phyloP scores from a whole-genome alignment of 2,888 invertebrate species.

The Mythimna ferrago region DNA sequence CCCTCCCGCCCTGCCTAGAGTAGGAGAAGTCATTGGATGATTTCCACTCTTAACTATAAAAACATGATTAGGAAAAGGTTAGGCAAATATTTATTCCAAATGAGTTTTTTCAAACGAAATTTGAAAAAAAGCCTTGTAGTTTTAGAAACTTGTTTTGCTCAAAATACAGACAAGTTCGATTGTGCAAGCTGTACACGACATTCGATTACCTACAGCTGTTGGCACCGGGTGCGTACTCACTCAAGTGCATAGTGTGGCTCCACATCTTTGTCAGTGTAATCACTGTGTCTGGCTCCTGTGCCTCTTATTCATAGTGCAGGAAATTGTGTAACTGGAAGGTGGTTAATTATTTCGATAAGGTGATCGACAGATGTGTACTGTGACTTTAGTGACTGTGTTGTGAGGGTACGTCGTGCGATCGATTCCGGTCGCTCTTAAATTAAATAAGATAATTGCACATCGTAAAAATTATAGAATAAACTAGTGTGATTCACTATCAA shows the following conservation, averaged over 20 bases:
- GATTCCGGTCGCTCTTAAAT: no score
- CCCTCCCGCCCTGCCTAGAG: no score
- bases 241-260: slow-evolving; percentile 56
- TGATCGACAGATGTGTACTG: background rate
- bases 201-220: slow-evolving; percentile 67
- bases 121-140: no score
- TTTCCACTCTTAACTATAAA: no score
- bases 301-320: background rate
- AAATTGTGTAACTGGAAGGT: background rate
- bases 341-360: slow-evolving; percentile 4
- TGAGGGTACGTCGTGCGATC: background rate
- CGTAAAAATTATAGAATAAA: no score
- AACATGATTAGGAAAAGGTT: no score
- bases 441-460: no score
- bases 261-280: slow-evolving; percentile 21
- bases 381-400: background rate
- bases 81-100: no score
- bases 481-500: no score
- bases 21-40: no score
- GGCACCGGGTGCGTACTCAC: slow-evolving; percentile 35
- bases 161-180: slow-evolving; percentile 12
- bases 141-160: background rate
- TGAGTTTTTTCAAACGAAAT: no score
- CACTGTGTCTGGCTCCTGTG: slow-evolving; percentile 5
- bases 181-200: slow-evolving; percentile 65